Evolutionary conservation across 2,113 vertebrate genomes (phyloP), one percentile per base, ranked within the genome.

Genomic region (Perca flavescens): DNA sequence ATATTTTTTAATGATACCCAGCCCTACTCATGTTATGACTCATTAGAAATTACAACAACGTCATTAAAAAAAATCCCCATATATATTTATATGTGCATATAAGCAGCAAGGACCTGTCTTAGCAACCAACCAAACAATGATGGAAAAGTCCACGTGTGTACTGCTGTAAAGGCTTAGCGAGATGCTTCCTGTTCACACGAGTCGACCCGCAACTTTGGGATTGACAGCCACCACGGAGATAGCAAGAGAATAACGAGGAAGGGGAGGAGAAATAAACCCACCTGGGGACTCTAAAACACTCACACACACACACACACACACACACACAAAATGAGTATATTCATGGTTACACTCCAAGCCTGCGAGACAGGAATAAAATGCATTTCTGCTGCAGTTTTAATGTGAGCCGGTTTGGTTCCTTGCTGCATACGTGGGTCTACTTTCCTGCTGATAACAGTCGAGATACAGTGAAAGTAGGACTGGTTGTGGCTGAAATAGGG

Each of bases 401-500:
- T 52, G 13, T 58, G 66, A 62, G 57, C 75, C 15, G 50, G 12
- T 70, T 63, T 77, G 70, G 14, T 74, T 63, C 58, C 49, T 49
- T 68, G 47, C 67, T 77, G 72, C 49, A 25, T 66, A 50, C 68
- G 62, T 83, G 73, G 72, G 60, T 85, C 52, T 57, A 21, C 56
- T 31, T 73, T 71, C 79, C 71, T 34, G 66, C 82, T 77, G 77
- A 82, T 88, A 82, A 86, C 81, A 66, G 70, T 82, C 71, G 61
- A 81, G 82, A 88, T 82, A 34, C 50, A 75, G 83, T 78, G 84
- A 81, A 87, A 90, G 85, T 87, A 76, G 89, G 84, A 79, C 91
- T 88, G 88, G 74, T 81, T 17, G 73, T 71, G 88, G 86, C 91
- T 91, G 84, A 93, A 94, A 88, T 91, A 85, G 92, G 89, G 62